These are phyloP conservation scores for Aldabrachelys gigantea DNA, from an alignment of 2,113 vertebrate genomes.

Conservation along the genomic window DNA sequence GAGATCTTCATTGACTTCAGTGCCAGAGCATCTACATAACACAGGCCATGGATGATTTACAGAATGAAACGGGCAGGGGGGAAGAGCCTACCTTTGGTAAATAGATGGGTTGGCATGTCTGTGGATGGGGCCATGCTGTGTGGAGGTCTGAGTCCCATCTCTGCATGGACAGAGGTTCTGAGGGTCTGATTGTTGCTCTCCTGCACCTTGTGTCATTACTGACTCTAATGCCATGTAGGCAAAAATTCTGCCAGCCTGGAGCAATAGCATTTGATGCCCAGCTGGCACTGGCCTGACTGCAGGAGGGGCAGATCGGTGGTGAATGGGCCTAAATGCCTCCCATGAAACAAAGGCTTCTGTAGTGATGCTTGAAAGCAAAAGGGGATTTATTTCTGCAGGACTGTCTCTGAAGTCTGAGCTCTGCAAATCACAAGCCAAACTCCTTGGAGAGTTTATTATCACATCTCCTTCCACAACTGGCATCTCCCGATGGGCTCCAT, in stretches of 20 bases:
- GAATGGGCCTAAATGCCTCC: not conserved
- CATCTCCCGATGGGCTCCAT: not conserved
- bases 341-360: not conserved
- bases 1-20: not conserved
- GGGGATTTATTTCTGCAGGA: not conserved
- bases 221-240: not conserved
- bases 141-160: not conserved
- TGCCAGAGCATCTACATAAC: not conserved
- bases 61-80: not conserved
- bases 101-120: not conserved
- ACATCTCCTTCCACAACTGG: not conserved
- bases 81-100: not conserved
- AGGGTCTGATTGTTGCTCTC: not conserved
- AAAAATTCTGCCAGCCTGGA: not conserved
- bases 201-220: not conserved
- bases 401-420: not conserved
- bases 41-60: not conserved
- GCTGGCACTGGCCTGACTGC: not conserved
- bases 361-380: not conserved
- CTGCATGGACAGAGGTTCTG: not conserved
- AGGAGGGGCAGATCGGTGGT: not conserved
- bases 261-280: not conserved
- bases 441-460: constrained; percentile 53
- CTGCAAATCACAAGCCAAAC: not conserved
- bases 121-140: not conserved